Evolutionary conservation across 2,113 vertebrate genomes (phyloP), one percentile per base, ranked within the genome.

Genomic region (Leptobrachium leishanense): DNA sequence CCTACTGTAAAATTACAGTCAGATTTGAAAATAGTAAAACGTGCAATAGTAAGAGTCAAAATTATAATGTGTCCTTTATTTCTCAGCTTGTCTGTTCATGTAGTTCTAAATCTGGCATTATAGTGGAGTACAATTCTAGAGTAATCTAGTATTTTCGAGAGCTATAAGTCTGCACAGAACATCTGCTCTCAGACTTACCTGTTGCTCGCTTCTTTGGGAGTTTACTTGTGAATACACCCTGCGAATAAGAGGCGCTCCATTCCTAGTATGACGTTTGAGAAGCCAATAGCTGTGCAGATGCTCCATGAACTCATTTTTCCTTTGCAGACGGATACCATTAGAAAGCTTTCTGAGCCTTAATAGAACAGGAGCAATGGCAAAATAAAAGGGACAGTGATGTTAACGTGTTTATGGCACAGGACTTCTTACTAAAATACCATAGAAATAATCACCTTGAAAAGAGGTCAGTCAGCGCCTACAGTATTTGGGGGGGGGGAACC

Each of bases 281-380:
- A 98, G 91, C 98, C 98, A 99, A 87, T 96, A 99, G 86, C 84
- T 98, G 87, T 99, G 97, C 69, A 99, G 92, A 84, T 96, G 90
- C 85, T 97, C 96, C 93, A 99, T 96, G 88, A 99, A 99, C 85
- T 98, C 95, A 87, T 88, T 98, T 90, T 99, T 99, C 89, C 88
- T 96, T 89, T 98, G 98, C 83, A 98, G 85, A 75, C 94, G 87
- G 46, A 98, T 91, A 85, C 95, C 95, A 79, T 95, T 98, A 90
- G 94, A 96, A 84, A 99, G 93, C 87, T 95, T 95, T 90, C 93
- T 98, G 89, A 99, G 90, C 92, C 98, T 99, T 64, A 86, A 86
- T 85, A 70, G 12, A 70, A 67, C 12, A 15, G 20, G 20, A 31
- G 20, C 20, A 31, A 31, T 31, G 20, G 20, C 20, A 72, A 13